These are phyloP conservation scores for Thymelicus acteon DNA, from an alignment of 2,888 invertebrate species.

Conservation along the genomic window DNA sequence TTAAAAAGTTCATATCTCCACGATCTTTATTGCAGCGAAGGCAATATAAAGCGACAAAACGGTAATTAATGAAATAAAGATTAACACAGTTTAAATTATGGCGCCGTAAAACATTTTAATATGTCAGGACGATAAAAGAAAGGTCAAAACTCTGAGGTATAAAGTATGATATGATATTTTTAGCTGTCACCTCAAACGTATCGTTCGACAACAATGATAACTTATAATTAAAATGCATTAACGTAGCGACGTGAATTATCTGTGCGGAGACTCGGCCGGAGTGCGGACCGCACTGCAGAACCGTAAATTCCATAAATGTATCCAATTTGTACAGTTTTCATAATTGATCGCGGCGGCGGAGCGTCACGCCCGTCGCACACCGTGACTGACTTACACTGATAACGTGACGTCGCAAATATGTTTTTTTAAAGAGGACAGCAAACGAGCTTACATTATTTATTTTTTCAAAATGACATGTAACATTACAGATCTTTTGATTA, in stretches of 20 bases:
- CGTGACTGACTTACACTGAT: not conserved
- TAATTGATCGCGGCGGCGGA: slow-evolving; percentile 19
- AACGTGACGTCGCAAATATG: too few relatives aligned
- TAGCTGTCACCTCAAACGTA: not conserved
- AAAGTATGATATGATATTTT: slow-evolving; percentile 10
- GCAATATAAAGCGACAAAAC: slow-evolving; percentile 6
- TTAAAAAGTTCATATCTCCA: slow-evolving; percentile 5
- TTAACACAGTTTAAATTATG: slow-evolving; percentile 15
- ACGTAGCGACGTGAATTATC: slow-evolving; percentile 12
- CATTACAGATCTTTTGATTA: too few relatives aligned
- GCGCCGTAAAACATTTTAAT: slow-evolving; percentile 12
- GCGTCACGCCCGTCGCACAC: not conserved
- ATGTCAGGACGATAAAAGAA: slow-evolving; percentile 12
- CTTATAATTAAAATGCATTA: slow-evolving; percentile 23
- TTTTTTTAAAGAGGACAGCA: too few relatives aligned
- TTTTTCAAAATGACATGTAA: too few relatives aligned
- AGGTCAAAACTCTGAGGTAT: not conserved
- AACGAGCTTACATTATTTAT: too few relatives aligned
- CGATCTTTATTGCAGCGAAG: slow-evolving; percentile 2
- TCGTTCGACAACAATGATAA: slow-evolving; percentile 15
- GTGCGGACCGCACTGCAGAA: slow-evolving; percentile 16
- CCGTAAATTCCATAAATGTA: slow-evolving; percentile 32
- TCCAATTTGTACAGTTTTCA: slow-evolving; percentile 26
- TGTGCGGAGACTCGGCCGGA: not conserved
- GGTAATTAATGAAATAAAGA: slow-evolving; percentile 19